Evolutionary conservation across 2,888 invertebrate genomes (phyloP), one percentile per base, ranked within the genome.

Genomic region (Chymomyza procnemis): DNA sequence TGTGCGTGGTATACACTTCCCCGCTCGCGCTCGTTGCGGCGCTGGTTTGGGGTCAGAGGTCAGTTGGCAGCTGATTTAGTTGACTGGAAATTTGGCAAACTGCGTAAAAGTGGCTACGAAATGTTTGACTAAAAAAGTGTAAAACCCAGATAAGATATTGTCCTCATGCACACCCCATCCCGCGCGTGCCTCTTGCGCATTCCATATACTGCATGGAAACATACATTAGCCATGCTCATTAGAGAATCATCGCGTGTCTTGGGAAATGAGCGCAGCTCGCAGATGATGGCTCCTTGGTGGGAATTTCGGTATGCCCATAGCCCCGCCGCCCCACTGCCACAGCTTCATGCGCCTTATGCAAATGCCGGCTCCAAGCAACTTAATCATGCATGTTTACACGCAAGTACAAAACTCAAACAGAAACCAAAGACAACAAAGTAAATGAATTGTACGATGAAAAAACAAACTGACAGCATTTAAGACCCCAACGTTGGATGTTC

Each of bases 371-470:
- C 56, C 67, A 73, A 71, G 64, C 78, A 83, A 78, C 79, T 83
- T 84, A 84, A 83, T 84, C 82, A 83, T 84, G 84, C 82, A 76
- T 84, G 84, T 84, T 83, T 83, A 84, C 82, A 83, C 79, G 83
- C 78, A 79, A 83, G 80, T 79, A 84, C 73, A 71, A 79, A 83
- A 83, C 76, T 80, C 79, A 84, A 83, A 84, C 64, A 71, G 21
- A 55, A n/a, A 19, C n/a, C 74, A 55, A 66, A 59, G 64, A 71
- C 61, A 80, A 76, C 74, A 78, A 81, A 74, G 75, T 72, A 69
- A 71, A 69, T 69, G 66, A 65, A 66, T 78, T 67, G 70, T 67
- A 54, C 52, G 21, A 63, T 68, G 56, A 55, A 66, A 67, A 55
- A 48, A 41, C 26, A 52, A 64, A 26, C 60, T 57, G 22, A 34